A percentile compares a stretch with the other conserved stretches of the same genome.
Evolutionary conservation across 1,140 invertebrate species (phyloP).

Genomic region (Papilio glaucus): DNA sequence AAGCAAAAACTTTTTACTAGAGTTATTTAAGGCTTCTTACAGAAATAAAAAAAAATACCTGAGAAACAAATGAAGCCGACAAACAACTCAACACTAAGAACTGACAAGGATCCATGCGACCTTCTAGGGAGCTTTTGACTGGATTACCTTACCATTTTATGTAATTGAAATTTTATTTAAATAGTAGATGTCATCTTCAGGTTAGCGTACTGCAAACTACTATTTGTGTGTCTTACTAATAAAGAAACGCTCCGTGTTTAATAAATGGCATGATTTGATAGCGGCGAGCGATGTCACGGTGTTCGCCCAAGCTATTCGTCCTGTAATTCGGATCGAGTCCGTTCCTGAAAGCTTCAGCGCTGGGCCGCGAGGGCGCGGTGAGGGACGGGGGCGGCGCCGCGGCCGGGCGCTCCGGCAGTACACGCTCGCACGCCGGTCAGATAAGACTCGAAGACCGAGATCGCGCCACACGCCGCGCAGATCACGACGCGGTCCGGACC

Average conservation of each 20-base stretch:
- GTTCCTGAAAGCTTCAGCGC: conserved; percentile 28
- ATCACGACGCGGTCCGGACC: background rate
- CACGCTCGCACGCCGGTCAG: conserved; percentile 30
- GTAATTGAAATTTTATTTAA: background rate
- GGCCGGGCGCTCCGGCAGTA: conserved; percentile 53
- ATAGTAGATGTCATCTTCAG: background rate
- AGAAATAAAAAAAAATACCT: too few relatives aligned
- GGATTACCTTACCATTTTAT: background rate
- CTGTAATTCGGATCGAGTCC: conserved; percentile 8
- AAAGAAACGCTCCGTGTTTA: conserved; percentile 1
- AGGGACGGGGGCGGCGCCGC: conserved; percentile 29
- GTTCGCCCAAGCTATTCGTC: background rate
- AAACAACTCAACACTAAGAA: too few relatives aligned
- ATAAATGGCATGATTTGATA: conserved; percentile 1
- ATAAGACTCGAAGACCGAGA: conserved; percentile 2
- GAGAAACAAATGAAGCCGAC: too few relatives aligned
- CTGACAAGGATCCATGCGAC: too few relatives aligned
- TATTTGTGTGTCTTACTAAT: background rate
- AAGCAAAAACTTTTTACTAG: too few relatives aligned
- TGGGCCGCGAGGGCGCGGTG: conserved; percentile 9
- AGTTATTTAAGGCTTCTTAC: too few relatives aligned
- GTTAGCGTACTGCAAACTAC: background rate
- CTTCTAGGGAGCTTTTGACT: background rate
- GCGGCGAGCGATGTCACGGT: background rate
- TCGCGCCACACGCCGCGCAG: conserved; percentile 2